Base-by-base conservation (phyloP, 2,888 invertebrate species). In the Stenurella melanura region DNA sequence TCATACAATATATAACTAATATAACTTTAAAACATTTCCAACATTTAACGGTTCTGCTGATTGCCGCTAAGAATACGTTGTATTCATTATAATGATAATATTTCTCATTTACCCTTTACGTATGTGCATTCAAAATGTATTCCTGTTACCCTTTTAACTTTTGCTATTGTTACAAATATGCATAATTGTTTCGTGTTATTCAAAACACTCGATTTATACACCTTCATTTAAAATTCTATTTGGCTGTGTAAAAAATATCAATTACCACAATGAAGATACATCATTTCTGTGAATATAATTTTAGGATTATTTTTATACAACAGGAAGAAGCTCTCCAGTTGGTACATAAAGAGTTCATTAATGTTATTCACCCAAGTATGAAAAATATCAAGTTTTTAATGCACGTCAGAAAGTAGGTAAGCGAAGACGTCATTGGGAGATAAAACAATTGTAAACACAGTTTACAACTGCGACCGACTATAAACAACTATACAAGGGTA, bases 371-470 rank as follows among this genome's bases (percentile, higher is more conserved):
- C 84, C 87, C 85, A 86, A 87, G 86, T 87, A 88, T 88, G 86
- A 88, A 89, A 89, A 89, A 88, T 89, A 89, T 88, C 88, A 87
- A 87, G 88, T 89, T 89, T 88, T 88, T 87, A 87, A 87, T 86
- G 87, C 85, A 83, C 80, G 81, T 80, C 84, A 84, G 85, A 85
- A 86, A 85, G 86, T 85, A 85, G 85, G 86, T 87, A 87, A 86
- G 86, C 86, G 86, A 87, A 87, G 86, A 87, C 86, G 84, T 87
- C 87, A 85, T 87, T 85, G 85, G 85, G 86, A 87, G 86, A 87
- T 87, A 87, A 86, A 85, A 86, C 84, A 87, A 85, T 86, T 83
- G 85, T 83, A 83, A 82, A 86, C 86, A 87, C 83, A 85, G 81
- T 84, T 81, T 83, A 77, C 80, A 75, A 81, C 84, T 81, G 83